phyloP scores from a whole-genome alignment of 2,797 vertebrate genomes.

The Acanthornis magna region DNA sequence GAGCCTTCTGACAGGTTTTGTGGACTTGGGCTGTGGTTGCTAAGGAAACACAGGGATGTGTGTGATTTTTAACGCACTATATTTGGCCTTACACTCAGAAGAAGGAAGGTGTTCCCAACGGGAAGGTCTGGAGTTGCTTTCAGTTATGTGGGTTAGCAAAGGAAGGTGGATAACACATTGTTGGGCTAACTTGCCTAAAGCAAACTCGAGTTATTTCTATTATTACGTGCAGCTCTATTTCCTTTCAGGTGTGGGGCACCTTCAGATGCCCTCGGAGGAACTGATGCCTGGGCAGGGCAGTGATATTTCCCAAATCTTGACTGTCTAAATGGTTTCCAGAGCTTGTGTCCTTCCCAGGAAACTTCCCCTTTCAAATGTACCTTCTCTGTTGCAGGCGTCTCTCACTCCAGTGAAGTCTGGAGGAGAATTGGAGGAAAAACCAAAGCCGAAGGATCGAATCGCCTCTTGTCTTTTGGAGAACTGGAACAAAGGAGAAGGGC shows the following conservation, averaged over 20 bases:
- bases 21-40: background rate
- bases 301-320: background rate
- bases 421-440: slow-evolving; percentile 89
- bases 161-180: background rate
- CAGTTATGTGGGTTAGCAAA: background rate
- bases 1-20: background rate
- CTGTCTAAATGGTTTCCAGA: background rate
- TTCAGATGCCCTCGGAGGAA: background rate
- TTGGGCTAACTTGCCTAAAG: background rate
- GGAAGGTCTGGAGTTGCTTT: background rate
- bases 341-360: background rate
- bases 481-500: slow-evolving; percentile 94
- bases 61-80: background rate
- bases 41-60: background rate
- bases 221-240: background rate
- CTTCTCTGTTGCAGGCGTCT: slow-evolving; percentile 79
- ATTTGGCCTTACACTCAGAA: background rate
- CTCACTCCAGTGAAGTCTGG: slow-evolving; percentile 91
- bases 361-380: background rate
- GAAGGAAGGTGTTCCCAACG: background rate
- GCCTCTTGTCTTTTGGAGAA: slow-evolving; percentile 91
- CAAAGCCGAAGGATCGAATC: slow-evolving; percentile 91
- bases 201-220: background rate
- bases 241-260: background rate
- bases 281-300: background rate